These are phyloP conservation scores for Avahi laniger DNA, from an alignment of 2,797 vertebrate species.

Conservation along the genomic window DNA sequence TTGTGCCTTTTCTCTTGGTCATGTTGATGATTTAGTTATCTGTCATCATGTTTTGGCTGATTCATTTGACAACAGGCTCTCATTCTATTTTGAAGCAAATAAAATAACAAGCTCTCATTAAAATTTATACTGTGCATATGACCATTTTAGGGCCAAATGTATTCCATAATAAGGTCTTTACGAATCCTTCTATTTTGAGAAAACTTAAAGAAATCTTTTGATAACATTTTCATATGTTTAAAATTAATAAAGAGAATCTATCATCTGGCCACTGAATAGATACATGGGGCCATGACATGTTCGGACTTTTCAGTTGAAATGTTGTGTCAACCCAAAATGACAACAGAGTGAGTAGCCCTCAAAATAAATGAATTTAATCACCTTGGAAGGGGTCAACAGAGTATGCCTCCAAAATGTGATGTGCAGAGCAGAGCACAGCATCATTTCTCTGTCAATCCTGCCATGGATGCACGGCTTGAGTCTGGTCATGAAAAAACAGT, in stretches of 20 bases:
- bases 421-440: background rate
- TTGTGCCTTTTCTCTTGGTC: background rate
- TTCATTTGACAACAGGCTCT: background rate
- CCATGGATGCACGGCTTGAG: background rate
- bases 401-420: background rate
- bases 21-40: background rate
- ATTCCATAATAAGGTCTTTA: background rate
- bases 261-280: background rate
- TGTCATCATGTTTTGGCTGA: background rate
- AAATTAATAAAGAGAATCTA: background rate
- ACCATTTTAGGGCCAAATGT: background rate
- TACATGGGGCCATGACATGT: background rate
- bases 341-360: background rate
- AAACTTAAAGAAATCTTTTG: background rate
- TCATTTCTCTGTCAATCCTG: background rate
- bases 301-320: background rate
- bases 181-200: background rate
- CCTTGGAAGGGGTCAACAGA: background rate
- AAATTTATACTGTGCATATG: background rate
- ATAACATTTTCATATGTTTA: background rate
- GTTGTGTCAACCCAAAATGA: background rate
- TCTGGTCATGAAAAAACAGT: background rate
- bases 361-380: background rate
- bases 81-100: background rate
- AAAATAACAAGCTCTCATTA: background rate